Evolutionary conservation across 2,113 vertebrate genomes (phyloP).

Genomic region (Phasianus colchicus): DNA sequence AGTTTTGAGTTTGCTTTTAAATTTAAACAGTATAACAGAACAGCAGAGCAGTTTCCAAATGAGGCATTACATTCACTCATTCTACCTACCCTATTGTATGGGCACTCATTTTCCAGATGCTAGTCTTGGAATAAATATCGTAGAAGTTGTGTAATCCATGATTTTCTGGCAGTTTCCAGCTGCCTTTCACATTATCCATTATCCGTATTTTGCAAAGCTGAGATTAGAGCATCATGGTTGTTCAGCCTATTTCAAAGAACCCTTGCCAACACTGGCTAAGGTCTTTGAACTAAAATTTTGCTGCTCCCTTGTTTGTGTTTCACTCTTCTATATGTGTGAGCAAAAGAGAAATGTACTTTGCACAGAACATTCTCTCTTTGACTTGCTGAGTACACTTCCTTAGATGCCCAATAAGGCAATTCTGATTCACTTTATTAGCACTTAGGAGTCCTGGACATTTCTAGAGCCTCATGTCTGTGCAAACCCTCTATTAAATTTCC

Average conservation of each 20-base stretch:
- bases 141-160: background rate
- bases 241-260: background rate
- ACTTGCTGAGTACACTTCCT: background rate
- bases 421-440: background rate
- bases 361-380: background rate
- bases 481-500: background rate
- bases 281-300: background rate
- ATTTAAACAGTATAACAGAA: background rate
- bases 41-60: background rate
- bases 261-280: background rate
- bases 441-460: background rate
- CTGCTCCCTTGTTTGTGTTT: background rate
- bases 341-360: background rate
- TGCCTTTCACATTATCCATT: background rate
- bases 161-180: background rate
- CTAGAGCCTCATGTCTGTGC: background rate
- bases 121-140: background rate
- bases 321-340: background rate
- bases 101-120: slow-evolving; percentile 19
- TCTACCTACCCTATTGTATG: background rate
- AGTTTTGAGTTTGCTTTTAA: background rate
- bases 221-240: background rate
- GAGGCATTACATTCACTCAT: background rate
- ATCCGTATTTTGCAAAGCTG: slow-evolving; percentile 1
- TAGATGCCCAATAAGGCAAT: background rate